Evolutionary conservation across 2,113 vertebrate genomes (phyloP), one percentile per base, ranked within the genome.

Genomic region (Aptenodytes patagonicus): DNA sequence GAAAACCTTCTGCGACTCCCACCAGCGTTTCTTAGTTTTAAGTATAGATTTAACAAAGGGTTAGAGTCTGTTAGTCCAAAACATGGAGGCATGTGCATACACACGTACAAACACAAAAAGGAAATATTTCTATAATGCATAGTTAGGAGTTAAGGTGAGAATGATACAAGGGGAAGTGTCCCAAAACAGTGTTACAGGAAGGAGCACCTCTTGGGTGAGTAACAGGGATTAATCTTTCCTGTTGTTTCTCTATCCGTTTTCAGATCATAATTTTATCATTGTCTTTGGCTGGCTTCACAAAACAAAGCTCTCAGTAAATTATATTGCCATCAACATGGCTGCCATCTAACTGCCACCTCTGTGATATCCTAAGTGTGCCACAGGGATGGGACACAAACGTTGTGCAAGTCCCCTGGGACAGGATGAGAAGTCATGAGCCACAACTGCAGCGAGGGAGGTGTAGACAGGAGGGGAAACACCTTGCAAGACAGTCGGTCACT

Each of bases 401-500:
- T 18, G 22, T 44, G 15, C 32, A 65, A 47, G 21, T 21, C 4
- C 19, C 22, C 8, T 4, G 19, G 25, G 9, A 51, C 6, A 17
- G 12, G 29, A 51, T 3, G 13, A 65, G 32, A 57, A 57, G 29
- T 34, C 16, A 11, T 0, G 28, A 83, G 8, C 7, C 22, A 9
- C 25, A 38, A 0, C 5, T 40, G n/a, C 68, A 69, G 5, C 0
- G 0, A 55, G 10, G 24, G 19, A 17, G 12, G 8, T 17, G 34
- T 8, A 46, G 42, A 17, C 15, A 25, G 21, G 52, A 76, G 18
- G 9, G 14, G 18, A 72, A 87, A 49, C 17, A 47, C 8, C 42
- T 6, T 42, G n/a, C 21, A 18, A 54, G 18, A 60, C 3, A 40
- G 9, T 31, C 19, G 21, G 11, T 28, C 14, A 18, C 11, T 78